phyloP scores from a whole-genome alignment of 2,888 invertebrate species.

The Lissocephala sabroskyi region DNA sequence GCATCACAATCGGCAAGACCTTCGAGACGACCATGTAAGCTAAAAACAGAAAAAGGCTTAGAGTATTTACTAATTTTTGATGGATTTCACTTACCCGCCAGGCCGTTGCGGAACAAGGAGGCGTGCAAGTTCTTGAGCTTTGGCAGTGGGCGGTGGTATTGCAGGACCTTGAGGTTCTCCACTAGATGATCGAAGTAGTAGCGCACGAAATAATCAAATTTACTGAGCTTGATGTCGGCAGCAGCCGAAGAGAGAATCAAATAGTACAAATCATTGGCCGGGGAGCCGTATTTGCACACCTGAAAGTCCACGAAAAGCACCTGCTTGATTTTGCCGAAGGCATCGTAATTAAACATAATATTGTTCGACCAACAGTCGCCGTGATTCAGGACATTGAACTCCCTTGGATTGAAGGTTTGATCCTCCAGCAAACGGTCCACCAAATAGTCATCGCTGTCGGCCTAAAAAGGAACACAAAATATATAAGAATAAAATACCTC shows the following conservation, averaged over 20 bases:
- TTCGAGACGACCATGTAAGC: slow-evolving; percentile 68
- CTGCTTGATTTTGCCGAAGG: slow-evolving; percentile 63
- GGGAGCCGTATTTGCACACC: slow-evolving; percentile 59
- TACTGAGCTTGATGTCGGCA: slow-evolving; percentile 50
- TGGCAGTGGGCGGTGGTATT: slow-evolving; percentile 67
- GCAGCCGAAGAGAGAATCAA: slow-evolving; percentile 59
- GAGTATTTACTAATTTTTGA: not conserved
- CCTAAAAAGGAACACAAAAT: slow-evolving; percentile 20
- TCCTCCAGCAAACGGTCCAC: slow-evolving; percentile 59
- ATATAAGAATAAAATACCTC: slow-evolving; percentile 2
- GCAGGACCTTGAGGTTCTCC: slow-evolving; percentile 63
- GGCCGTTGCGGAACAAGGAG: slow-evolving; percentile 58
- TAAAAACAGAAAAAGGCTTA: slow-evolving; percentile 18
- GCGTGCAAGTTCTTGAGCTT: slow-evolving; percentile 64
- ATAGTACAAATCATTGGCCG: slow-evolving; percentile 62
- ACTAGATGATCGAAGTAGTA: slow-evolving; percentile 65
- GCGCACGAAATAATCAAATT: slow-evolving; percentile 69
- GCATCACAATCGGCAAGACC: slow-evolving; percentile 64
- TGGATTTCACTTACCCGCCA: slow-evolving; percentile 54
- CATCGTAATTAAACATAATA: slow-evolving; percentile 68
- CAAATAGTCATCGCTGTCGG: slow-evolving; percentile 55
- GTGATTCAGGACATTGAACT: slow-evolving; percentile 67
- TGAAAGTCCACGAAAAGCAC: slow-evolving; percentile 64
- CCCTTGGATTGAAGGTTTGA: slow-evolving; percentile 44
- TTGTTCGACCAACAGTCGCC: slow-evolving; percentile 69